Base-by-base conservation (phyloP, 2,113 vertebrate species). In the Poicephalus meyeri region DNA sequence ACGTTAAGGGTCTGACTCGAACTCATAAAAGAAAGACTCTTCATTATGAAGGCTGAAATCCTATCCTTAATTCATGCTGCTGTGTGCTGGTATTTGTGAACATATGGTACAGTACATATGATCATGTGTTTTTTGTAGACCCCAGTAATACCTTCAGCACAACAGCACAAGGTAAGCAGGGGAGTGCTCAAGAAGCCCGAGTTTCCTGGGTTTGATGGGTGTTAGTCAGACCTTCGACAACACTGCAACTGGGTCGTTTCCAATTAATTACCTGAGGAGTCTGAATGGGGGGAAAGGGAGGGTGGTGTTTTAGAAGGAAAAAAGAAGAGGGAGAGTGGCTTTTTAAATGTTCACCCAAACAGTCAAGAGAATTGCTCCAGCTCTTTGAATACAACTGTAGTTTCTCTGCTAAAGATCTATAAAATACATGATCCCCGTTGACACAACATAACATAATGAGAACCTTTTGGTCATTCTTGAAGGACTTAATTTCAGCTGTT, bases 201-300 rank as follows among this genome's bases (percentile, higher is more conserved):
- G 52, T 89, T 96, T 91, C 86, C 90, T 87, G 80, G 66, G 74
- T 96, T 96, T 95, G 96, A 91, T 71, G 91, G 84, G 88, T 93
- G 77, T 94, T 82, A 80, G 88, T 86, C 77, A 94, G 91, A 85
- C 88, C 84, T 89, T 61, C 85, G 89, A 96, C 90, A 97, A 42
- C 47, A 55, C 80, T 68, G 84, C 90, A 87, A 65, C 76, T 26
- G 74, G 80, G 91, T 94, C 19, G 5, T 90, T 96, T 96, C 93
- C 93, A 90, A 68, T 93, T 97, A 94, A 96, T 96, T 89, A 93
- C 94, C 88, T 87, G 69, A 91, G 76, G 64, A 91, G 79, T 1
- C 50, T 85, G 74, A 85, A 80, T 3, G 9, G 77, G 52, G 52
- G 9, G 16, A 37, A 11, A 23, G 14, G 6, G 24, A 58, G 25